Evolutionary conservation across 92 coral and sea anemone genomes (phyloP).

Genomic region (Pocillopora meandrina): DNA sequence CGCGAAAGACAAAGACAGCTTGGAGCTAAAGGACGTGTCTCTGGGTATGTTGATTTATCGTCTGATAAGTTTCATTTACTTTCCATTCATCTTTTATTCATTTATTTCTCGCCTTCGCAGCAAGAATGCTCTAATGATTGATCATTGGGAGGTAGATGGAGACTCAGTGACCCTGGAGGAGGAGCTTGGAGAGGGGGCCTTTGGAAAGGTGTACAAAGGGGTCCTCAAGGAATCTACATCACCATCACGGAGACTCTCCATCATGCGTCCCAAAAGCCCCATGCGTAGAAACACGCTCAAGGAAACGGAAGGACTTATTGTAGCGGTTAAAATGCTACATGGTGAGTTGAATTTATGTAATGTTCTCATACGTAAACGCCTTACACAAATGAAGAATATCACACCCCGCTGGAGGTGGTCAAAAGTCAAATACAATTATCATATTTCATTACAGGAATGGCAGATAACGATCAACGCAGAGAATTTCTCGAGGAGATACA

Average conservation of each 20-base stretch:
- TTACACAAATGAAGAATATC: too few relatives aligned
- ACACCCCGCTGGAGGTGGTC: background rate
- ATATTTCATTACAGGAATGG: slow-evolving; percentile 32
- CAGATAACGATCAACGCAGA: slow-evolving; percentile 66
- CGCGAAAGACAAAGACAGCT: background rate
- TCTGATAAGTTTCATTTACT: too few relatives aligned
- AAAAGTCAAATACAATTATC: background rate
- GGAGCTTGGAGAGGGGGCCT: slow-evolving; percentile 85
- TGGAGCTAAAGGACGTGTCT: background rate
- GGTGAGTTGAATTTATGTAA: slow-evolving; percentile 31
- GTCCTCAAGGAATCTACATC: slow-evolving; percentile 50
- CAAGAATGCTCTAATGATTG: slow-evolving; percentile 65
- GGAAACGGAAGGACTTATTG: slow-evolving; percentile 18
- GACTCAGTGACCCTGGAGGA: slow-evolving; percentile 65
- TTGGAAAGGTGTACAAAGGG: slow-evolving; percentile 83
- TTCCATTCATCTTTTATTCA: background rate
- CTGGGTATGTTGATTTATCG: slow-evolving; percentile 9
- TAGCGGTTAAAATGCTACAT: slow-evolving; percentile 73
- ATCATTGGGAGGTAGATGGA: slow-evolving; percentile 76
- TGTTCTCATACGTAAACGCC: background rate
- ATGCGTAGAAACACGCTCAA: slow-evolving; percentile 20
- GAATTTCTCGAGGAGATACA: slow-evolving; percentile 89
- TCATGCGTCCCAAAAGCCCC: slow-evolving; percentile 9
- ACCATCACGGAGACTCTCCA: slow-evolving; percentile 8
- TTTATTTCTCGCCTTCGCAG: slow-evolving; percentile 20